These are phyloP conservation scores for Acropternis orthonyx DNA, from an alignment of 2,797 vertebrate species.

Conservation along the genomic window DNA sequence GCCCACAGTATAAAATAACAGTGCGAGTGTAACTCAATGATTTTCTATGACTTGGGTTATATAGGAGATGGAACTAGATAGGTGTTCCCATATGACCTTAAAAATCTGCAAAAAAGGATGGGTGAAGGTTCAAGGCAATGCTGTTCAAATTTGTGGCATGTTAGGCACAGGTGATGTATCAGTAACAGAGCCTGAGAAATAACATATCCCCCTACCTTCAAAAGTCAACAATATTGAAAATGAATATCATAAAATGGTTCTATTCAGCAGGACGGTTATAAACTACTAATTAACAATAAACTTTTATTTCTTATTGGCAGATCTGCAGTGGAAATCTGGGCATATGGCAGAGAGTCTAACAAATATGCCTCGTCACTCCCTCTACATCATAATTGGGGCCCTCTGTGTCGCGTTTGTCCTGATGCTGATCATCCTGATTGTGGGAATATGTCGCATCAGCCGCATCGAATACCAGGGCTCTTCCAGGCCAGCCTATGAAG, in stretches of 20 bases:
- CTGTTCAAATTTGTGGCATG: background rate
- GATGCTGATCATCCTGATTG: slow-evolving; percentile 98
- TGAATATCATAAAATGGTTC: background rate
- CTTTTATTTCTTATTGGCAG: slow-evolving; percentile 64
- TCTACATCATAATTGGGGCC: slow-evolving; percentile 97
- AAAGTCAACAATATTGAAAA: background rate
- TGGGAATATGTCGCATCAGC: slow-evolving; percentile 98
- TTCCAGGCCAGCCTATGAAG: slow-evolving; percentile 93
- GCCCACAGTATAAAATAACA: background rate
- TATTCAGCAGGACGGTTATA: background rate
- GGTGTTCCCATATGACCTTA: background rate
- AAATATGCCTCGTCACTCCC: slow-evolving; percentile 96
- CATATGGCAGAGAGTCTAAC: slow-evolving; percentile 91
- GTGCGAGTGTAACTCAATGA: background rate
- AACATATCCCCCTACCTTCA: background rate
- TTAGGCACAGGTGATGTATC: background rate
- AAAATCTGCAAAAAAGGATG: background rate
- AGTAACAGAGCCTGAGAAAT: background rate
- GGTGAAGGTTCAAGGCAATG: background rate
- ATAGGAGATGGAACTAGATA: background rate
- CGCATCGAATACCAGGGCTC: slow-evolving; percentile 99
- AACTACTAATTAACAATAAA: background rate
- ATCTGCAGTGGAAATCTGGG: slow-evolving; percentile 93
- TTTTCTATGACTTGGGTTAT: background rate
- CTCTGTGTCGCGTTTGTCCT: slow-evolving; percentile 97